A percentile compares a stretch with the other conserved stretches of the same genome.
phyloP scores from a whole-genome alignment of 2,797 vertebrate genomes.

The Rhinophrynus dorsalis region DNA sequence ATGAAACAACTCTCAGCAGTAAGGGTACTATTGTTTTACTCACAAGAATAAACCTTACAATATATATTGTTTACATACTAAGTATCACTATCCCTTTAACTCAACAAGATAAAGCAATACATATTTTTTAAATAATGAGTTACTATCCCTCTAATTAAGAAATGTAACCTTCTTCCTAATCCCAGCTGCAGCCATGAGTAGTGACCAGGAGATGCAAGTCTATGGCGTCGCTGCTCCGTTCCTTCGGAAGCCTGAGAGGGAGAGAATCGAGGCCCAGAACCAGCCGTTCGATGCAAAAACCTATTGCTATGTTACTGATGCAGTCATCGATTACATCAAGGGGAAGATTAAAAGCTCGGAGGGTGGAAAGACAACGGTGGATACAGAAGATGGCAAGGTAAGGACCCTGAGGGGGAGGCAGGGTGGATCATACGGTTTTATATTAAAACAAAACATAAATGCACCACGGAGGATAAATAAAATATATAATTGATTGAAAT shows the following conservation, averaged over 20 bases:
- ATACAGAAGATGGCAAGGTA: conserved; percentile 73
- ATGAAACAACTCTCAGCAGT: no score
- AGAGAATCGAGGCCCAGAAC: conserved; percentile 79
- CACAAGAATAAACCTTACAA: no score
- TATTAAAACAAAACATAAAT: no score
- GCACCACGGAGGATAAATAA: no score
- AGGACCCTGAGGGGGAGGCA: no score
- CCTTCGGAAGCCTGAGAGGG: conserved; percentile 78
- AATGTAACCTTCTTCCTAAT: conserved; percentile 18
- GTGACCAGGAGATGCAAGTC: conserved; percentile 70
- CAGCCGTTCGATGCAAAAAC: conserved; percentile 79
- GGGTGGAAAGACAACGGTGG: conserved; percentile 70
- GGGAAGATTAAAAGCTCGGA: conserved; percentile 75
- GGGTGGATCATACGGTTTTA: no score
- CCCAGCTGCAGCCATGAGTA: conserved; percentile 70
- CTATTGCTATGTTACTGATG: conserved; percentile 76
- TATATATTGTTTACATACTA: no score
- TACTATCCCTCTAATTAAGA: neutral
- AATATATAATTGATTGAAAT: no score
- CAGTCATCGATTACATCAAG: conserved; percentile 72
- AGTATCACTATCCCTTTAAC: no score
- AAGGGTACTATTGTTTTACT: no score
- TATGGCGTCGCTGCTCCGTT: conserved; percentile 75
- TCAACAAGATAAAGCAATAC: no score
- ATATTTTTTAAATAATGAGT: no score